A percentile compares a stretch with the other conserved stretches of the same genome.
Evolutionary conservation across 2,797 vertebrate species (phyloP).

Genomic region (Hafferia zeledoni): DNA sequence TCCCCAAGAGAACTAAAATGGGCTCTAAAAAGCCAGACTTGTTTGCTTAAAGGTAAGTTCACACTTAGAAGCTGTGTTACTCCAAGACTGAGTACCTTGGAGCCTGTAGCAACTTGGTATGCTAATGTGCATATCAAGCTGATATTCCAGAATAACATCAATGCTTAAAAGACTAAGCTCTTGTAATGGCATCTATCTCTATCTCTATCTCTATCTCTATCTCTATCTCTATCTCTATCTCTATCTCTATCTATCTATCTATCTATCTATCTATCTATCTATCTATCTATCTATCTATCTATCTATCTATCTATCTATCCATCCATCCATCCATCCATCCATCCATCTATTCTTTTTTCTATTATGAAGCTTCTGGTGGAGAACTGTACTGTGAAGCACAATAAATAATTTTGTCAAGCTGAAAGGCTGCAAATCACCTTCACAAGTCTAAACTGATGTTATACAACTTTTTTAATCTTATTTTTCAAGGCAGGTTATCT

Average conservation of each 20-base stretch:
- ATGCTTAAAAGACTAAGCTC: background rate
- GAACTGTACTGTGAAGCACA: background rate
- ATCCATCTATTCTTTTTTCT: background rate
- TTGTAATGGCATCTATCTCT: background rate
- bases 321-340: background rate
- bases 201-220: background rate
- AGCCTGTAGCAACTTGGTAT: background rate
- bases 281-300: background rate
- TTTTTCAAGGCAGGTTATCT: slow-evolving; percentile 26
- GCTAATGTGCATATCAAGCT: background rate
- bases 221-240: background rate
- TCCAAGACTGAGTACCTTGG: background rate
- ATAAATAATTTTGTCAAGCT: background rate
- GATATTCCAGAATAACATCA: background rate
- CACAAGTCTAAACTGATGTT: background rate
- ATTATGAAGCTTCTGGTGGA: background rate
- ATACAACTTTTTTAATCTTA: background rate
- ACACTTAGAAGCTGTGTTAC: background rate
- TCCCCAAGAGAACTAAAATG: background rate
- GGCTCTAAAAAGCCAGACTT: background rate
- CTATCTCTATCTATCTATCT: background rate
- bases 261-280: background rate
- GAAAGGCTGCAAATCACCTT: slow-evolving; percentile 7
- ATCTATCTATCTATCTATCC: background rate
- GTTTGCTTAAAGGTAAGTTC: slow-evolving; percentile 2